Conservation (phyloP, 2,113 vertebrate genomes). For the Eublepharis macularius region DNA sequence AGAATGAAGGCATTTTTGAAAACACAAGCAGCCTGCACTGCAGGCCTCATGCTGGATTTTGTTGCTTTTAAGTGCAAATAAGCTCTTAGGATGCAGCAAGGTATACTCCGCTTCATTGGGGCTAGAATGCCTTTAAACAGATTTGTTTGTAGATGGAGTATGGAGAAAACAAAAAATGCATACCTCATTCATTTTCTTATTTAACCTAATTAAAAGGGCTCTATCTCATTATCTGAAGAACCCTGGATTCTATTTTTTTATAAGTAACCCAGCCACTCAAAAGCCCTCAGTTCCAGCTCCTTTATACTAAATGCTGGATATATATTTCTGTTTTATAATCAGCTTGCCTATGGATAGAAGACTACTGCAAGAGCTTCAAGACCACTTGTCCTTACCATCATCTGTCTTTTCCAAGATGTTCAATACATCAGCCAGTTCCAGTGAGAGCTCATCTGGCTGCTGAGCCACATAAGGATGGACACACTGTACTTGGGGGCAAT, state of each 20-base stretch:
- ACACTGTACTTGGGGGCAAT: constrained; percentile 96
- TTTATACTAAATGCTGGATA: neutral
- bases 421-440: constrained; percentile 93
- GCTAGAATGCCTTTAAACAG: neutral
- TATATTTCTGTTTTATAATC: neutral
- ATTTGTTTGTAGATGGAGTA: neutral
- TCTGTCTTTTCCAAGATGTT: constrained; percentile 92
- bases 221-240: neutral
- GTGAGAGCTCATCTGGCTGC: constrained; percentile 92
- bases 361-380: neutral
- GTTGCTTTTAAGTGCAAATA: neutral
- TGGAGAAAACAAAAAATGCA: neutral
- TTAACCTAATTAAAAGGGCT: neutral
- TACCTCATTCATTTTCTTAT: neutral
- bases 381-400: constrained; percentile 75
- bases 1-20: neutral
- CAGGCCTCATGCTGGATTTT: neutral
- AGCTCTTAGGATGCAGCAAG: neutral
- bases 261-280: neutral
- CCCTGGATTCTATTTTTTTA: neutral
- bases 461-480: constrained; percentile 93
- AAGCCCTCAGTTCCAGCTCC: neutral
- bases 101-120: neutral
- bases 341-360: neutral
- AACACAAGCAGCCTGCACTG: neutral